Conservation (phyloP, 2,113 vertebrate species). For the mouse (Mus musculus) region DNA sequence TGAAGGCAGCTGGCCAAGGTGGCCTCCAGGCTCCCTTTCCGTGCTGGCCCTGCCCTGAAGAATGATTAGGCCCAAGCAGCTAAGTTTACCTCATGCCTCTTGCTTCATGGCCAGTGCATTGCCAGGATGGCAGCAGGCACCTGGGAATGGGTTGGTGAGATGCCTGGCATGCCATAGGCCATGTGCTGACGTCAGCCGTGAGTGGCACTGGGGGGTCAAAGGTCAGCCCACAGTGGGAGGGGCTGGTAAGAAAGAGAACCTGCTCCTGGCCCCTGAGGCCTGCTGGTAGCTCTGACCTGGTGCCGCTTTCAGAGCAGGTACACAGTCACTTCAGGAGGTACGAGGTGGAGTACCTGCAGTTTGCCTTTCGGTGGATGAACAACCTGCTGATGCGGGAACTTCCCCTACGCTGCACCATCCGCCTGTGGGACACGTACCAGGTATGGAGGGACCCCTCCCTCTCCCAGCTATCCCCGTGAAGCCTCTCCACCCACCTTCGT, state of each 20-base stretch:
- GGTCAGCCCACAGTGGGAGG: background rate
- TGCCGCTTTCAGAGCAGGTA: conserved; percentile 90
- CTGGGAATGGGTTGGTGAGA: too few relatives aligned
- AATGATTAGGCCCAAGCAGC: background rate
- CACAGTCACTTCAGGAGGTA: conserved; percentile 94
- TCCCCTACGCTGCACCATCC: conserved; percentile 94
- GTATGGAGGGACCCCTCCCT: conserved; percentile 73
- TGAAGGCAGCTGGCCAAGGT: conserved; percentile 20
- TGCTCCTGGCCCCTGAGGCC: background rate
- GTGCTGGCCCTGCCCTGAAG: background rate
- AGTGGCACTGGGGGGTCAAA: background rate
- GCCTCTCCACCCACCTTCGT: background rate
- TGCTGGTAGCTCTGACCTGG: background rate
- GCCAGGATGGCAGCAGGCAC: background rate
- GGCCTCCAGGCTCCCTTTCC: background rate
- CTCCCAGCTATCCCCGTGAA: rapidly evolving
- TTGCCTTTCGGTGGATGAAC: conserved; percentile 96
- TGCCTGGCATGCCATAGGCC: background rate
- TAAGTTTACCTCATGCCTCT: background rate
- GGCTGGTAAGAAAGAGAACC: background rate
- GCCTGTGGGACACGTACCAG: conserved; percentile 97
- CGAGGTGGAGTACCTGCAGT: conserved; percentile 96
- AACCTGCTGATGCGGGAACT: conserved; percentile 95
- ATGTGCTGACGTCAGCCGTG: background rate
- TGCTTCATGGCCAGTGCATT: background rate